These are phyloP conservation scores for Anhinga rufa DNA, from an alignment of 2,113 vertebrate species.

Conservation along the genomic window DNA sequence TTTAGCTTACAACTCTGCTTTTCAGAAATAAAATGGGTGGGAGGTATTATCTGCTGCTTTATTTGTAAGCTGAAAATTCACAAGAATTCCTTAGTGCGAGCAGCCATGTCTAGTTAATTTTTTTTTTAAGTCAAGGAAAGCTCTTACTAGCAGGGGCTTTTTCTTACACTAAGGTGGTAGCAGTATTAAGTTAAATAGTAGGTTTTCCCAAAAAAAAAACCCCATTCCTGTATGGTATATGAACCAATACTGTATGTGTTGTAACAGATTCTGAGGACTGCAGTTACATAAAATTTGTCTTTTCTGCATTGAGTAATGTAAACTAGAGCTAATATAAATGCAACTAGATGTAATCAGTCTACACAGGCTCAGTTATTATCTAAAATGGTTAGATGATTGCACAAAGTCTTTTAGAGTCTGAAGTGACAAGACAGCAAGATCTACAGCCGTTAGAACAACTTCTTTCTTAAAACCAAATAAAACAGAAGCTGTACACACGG, in stretches of 20 bases:
- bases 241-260: background rate
- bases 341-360: background rate
- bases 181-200: background rate
- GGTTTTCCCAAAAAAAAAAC: background rate
- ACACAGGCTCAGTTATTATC: background rate
- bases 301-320: background rate
- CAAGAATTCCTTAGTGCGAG: background rate
- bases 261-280: background rate
- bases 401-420: background rate
- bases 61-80: background rate
- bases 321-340: background rate
- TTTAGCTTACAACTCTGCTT: background rate
- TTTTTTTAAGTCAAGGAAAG: background rate
- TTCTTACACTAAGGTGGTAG: background rate
- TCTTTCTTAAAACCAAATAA: background rate
- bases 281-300: background rate
- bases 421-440: background rate
- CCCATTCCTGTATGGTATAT: background rate
- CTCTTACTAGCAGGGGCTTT: background rate
- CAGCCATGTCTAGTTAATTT: background rate
- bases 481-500: rapidly evolving
- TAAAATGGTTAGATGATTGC: background rate
- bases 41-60: background rate
- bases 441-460: background rate
- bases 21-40: background rate